Base-by-base conservation (phyloP, 2,113 vertebrate species). In the Jaculus jaculus region DNA sequence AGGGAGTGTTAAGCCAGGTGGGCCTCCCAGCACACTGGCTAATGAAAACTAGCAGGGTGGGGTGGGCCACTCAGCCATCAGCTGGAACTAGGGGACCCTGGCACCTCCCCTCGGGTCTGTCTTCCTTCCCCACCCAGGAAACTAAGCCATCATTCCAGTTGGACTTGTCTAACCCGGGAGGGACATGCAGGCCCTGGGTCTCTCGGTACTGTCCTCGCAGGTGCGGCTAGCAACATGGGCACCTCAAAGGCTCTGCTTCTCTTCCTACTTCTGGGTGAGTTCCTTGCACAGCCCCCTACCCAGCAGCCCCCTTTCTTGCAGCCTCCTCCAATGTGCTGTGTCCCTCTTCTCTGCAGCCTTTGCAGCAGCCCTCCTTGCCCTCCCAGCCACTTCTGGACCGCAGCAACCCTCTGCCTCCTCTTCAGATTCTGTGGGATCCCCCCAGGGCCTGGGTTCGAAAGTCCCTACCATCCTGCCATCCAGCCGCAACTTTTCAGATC, bases 181-280 rank as follows among this genome's bases (percentile, higher is more conserved):
- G 68, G 89, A 51, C 16, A 80, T 47, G 73, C 69, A 5, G 75
- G 89, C 37, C 88, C 26, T 26, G 61, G 68, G 54, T 84, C 85
- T 84, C 13, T 0, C 39, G 68, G 60, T 92, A 87, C 84, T 89
- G 82, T 86, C 87, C 68, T 90, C 1, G 1, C 16, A 23, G 93
- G 84, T 78, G 78, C 51, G 2, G 60, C 82, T 80, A 73, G 95
- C 81, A 91, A 65, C 93, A 96, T 97, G 97, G 96, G 83, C 94
- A 80, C 82, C 85, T 78, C 42, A 13, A 3, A 1, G 73, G 69
- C 90, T 80, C 90, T 95, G 88, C 68, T 0, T 6, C 75, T 95
- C 66, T 69, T 94, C 54, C 90, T 92, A 4, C 69, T 98, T 42
- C 93, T 97, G 68, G 97, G 97, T 98, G 86, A 98, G 97, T 75